A percentile compares a stretch with the other conserved stretches of the same genome.
These are phyloP conservation scores for Dolichotis patagonum DNA, from an alignment of 2,113 vertebrate genomes.

Conservation along the genomic window DNA sequence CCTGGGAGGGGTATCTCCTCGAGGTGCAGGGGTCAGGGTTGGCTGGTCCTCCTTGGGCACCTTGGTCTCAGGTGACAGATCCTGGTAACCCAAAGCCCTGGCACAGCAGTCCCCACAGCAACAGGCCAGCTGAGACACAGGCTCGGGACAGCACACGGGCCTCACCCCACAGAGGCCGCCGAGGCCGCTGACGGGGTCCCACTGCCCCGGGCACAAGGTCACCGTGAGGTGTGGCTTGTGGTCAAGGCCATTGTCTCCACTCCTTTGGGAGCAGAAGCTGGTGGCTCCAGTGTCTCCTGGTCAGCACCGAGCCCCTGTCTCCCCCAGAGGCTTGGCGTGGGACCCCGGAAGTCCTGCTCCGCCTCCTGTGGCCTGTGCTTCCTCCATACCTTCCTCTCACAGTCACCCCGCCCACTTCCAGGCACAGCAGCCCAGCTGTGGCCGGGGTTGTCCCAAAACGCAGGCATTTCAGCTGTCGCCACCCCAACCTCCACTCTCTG, in stretches of 20 bases:
- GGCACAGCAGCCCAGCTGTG: too few species aligned
- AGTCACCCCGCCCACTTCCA: too few species aligned
- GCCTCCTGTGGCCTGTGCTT: background rate
- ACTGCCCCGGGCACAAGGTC: background rate
- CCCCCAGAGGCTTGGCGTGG: background rate
- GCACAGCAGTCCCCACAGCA: background rate
- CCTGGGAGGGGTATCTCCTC: background rate
- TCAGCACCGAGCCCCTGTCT: background rate
- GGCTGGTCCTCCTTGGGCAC: background rate
- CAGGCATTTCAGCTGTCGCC: too few species aligned
- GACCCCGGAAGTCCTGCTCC: background rate
- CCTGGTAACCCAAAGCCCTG: background rate
- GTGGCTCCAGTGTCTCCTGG: background rate
- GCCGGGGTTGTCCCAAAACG: too few species aligned
- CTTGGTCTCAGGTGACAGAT: background rate
- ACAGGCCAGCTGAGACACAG: background rate
- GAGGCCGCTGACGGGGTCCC: too few species aligned
- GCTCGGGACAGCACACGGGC: background rate
- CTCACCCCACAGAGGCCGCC: background rate
- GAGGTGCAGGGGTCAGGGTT: background rate
- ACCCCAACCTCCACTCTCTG: too few species aligned
- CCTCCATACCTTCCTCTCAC: too few species aligned
- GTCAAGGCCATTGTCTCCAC: background rate
- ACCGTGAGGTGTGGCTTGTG: background rate
- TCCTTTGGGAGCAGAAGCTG: background rate